Evolutionary conservation across 2,113 vertebrate species (phyloP).

Genomic region (Lota lota): DNA sequence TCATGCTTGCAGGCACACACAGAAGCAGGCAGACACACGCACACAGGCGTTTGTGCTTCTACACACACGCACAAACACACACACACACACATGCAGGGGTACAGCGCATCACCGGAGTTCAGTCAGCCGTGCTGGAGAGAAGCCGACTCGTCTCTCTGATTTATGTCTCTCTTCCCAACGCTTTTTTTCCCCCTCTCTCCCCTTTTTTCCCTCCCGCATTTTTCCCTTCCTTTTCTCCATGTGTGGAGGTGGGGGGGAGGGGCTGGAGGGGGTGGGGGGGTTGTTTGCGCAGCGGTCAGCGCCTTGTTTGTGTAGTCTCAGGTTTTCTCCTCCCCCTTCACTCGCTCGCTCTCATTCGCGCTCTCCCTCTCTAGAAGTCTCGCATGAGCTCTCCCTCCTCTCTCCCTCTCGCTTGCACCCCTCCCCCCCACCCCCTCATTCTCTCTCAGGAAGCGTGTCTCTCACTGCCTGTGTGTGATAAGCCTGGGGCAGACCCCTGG

Average conservation of each 20-base stretch:
- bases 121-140: slow-evolving; percentile 71
- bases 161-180: slow-evolving; percentile 68
- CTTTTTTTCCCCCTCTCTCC: slow-evolving; percentile 49
- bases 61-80: not conserved
- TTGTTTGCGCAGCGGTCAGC: slow-evolving; percentile 19
- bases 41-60: not conserved
- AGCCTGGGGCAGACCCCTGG: slow-evolving; percentile 72
- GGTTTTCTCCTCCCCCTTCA: slow-evolving; percentile 33
- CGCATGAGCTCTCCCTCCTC: not conserved
- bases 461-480: slow-evolving; percentile 76
- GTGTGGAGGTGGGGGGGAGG: slow-evolving; percentile 40
- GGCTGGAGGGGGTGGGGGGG: slow-evolving; percentile 21
- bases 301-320: slow-evolving; percentile 31
- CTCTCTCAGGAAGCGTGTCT: slow-evolving; percentile 71
- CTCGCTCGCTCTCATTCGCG: slow-evolving; percentile 5
- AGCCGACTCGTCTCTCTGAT: slow-evolving; percentile 73
- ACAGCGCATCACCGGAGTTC: slow-evolving; percentile 63
- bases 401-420: slow-evolving; percentile 1
- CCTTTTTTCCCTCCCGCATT: slow-evolving; percentile 40
- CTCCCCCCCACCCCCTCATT: not conserved
- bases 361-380: slow-evolving; percentile 29
- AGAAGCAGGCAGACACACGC: not conserved
- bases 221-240: slow-evolving; percentile 56
- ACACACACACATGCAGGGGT: slow-evolving; percentile 26
- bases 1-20: not conserved